Evolutionary conservation across 2,113 vertebrate genomes (phyloP).

Genomic region (Alligator mississippiensis): DNA sequence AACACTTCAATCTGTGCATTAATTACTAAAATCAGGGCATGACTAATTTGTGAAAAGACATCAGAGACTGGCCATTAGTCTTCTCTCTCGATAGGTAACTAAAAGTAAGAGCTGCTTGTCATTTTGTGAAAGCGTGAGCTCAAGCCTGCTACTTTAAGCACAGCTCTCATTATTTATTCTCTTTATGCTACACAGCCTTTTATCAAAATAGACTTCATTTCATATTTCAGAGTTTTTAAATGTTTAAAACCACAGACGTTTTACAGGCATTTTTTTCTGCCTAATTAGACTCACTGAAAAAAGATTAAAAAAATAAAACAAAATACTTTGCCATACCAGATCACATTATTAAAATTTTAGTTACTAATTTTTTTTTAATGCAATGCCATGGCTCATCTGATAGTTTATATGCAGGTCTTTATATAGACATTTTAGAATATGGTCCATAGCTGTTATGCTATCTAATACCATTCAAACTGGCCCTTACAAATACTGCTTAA

Average conservation of each 20-base stretch:
- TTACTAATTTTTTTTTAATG: neutral
- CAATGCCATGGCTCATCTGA: neutral
- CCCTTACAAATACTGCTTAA: neutral
- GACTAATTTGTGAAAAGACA: neutral
- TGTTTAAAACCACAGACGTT: conserved; percentile 52
- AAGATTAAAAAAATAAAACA: neutral
- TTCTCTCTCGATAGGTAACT: conserved; percentile 25
- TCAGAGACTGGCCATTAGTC: conserved; percentile 31
- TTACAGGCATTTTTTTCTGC: neutral
- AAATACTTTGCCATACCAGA: neutral
- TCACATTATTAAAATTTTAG: neutral
- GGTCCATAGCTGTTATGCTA: neutral
- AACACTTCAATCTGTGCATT: conserved; percentile 15
- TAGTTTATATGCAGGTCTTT: neutral
- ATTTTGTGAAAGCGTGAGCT: conserved; percentile 43
- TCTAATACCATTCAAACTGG: neutral
- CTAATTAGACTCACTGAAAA: neutral
- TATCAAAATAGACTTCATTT: conserved; percentile 64
- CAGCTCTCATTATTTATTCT: conserved; percentile 71
- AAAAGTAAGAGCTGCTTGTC: conserved; percentile 22
- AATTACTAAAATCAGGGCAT: conserved; percentile 3
- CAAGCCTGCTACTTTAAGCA: conserved; percentile 40
- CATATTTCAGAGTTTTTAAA: conserved; percentile 49
- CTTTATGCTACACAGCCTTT: conserved; percentile 47
- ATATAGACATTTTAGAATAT: neutral